Evolutionary conservation across 2,888 invertebrate genomes (phyloP), one percentile per base, ranked within the genome.

Genomic region (Drosophila setosimentum): DNA sequence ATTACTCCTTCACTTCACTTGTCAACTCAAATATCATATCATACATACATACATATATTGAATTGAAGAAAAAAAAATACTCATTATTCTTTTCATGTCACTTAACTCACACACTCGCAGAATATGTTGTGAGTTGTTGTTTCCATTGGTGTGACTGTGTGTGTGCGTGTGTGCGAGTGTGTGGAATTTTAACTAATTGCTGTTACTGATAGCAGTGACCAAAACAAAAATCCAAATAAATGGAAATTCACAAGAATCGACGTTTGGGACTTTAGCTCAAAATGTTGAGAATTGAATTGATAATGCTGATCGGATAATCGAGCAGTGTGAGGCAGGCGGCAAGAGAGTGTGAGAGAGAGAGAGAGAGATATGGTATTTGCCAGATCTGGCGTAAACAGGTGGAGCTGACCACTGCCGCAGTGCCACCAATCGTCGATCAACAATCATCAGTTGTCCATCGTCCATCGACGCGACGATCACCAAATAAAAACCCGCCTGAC

Each of bases 401-500:
- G 78, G 71, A 68, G 70, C 40, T 57, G 60, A 51, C 59, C 59
- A 73, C 29, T 60, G 60, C 50, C 33, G 59, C 59, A 30, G 48
- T 40, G 45, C 40, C 48, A 51, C 8, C 40, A 48, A 49, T 24
- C 49, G 32, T 21, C 27, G 49, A 50, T 60, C 55, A 55, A 16
- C 45, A 32, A 58, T 27, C 27, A 32, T 54, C 51, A 24, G 29
- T 35, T 21, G 55, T 55, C 55, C 55, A 29, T 29, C n/a, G 55
- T 29, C 37, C 24, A 54, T 16, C 21, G 51, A 4, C 35, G 35
- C 32, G 50, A 27, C 59, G 49, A 33, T 24, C 48, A 45, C 11
- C 37, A 54, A 69, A 37, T 27, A n/a, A 37, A 54, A 59, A 61
- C 62, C 62, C 78, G 90, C 87, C 92, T 92, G 92, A 90, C 88